phyloP scores from a whole-genome alignment of 2,797 vertebrate species.

The Nannoperca australis region DNA sequence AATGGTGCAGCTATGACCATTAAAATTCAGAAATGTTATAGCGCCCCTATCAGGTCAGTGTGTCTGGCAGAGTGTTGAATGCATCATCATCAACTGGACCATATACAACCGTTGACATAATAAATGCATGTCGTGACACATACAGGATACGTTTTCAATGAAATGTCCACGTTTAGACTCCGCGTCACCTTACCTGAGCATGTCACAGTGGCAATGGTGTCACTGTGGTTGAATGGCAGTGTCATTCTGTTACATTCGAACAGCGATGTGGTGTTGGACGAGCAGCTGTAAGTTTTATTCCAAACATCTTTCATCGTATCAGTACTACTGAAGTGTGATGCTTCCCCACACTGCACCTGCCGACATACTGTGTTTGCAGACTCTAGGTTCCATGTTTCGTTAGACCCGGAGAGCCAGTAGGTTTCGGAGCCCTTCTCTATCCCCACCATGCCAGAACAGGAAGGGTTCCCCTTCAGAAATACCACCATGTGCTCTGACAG shows the following conservation, averaged over 20 bases:
- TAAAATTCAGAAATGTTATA: neutral
- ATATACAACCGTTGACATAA: neutral
- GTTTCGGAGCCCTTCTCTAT: rapidly evolving
- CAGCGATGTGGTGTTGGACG: neutral
- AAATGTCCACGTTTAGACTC: no score
- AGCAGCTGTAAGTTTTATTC: conserved; percentile 6
- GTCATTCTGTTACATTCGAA: neutral
- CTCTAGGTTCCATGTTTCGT: rapidly evolving
- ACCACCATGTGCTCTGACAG: conserved; percentile 44
- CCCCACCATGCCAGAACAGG: conserved; percentile 69
- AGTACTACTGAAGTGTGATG: rapidly evolving
- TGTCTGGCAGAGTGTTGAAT: neutral
- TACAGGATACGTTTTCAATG: neutral
- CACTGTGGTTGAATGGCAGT: rapidly evolving
- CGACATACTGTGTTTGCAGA: conserved; percentile 60
- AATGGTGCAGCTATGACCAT: neutral
- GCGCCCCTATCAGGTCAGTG: neutral
- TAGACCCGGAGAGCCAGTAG: conserved; percentile 49
- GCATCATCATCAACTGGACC: neutral
- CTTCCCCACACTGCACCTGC: conserved; percentile 50
- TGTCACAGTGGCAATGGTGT: conserved; percentile 15
- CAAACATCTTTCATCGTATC: rapidly evolving
- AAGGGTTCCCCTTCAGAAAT: conserved; percentile 8
- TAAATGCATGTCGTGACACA: neutral
- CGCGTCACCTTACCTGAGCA: conserved; percentile 66